Base-by-base conservation (phyloP, 53 echinoderm and acorn worm genomes). In the Echinarachnius parma region DNA sequence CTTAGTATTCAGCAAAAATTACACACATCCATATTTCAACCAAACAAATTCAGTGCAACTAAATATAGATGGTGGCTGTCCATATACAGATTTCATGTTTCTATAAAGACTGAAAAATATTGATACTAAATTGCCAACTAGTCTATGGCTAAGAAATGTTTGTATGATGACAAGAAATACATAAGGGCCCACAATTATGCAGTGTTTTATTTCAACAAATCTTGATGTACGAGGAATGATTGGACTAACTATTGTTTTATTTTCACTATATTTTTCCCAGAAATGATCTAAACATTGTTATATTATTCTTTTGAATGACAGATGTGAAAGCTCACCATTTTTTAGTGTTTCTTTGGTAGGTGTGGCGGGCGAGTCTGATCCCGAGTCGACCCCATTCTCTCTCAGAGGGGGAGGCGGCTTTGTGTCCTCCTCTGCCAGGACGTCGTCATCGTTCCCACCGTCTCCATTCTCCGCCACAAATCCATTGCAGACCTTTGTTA, bases 401-500 rank as follows among this genome's bases (percentile, higher is more conserved):
- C 45, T 45, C 20, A 47, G 69, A 36, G 23, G 46, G 29, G 63
- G 53, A 33, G 26, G 46, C 24, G 32, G 46, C 48, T 16, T 32
- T 18, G 44, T 29, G 29, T 64, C 50, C 29, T 48, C 24, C 53
- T 62, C 24, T 57, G 53, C 60, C 71, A 37, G 59, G 44, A 46
- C 44, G 27, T 59, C 45, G 26, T 61, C 21, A 34, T 55, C 67
- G 21, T 32, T 23, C 10, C 48, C 56, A 50, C 32, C 63, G 18
- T 75, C 78, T 31, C 72, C 68, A 14, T 48, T 63, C 62, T 86
- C 67, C 18, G 62, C 80, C 0, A 1, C 68, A 25, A 58, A 77
- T 26, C 79, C 86, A 46, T 84, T 84, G 55, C 84, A 84, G 53
- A 84, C n/a, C n/a, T n/a, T n/a, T n/a, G n/a, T n/a, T n/a, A n/a